A percentile compares a stretch with the other conserved stretches of the same genome.
Conservation (phyloP, 2,113 vertebrate genomes). For the Rana temporaria region DNA sequence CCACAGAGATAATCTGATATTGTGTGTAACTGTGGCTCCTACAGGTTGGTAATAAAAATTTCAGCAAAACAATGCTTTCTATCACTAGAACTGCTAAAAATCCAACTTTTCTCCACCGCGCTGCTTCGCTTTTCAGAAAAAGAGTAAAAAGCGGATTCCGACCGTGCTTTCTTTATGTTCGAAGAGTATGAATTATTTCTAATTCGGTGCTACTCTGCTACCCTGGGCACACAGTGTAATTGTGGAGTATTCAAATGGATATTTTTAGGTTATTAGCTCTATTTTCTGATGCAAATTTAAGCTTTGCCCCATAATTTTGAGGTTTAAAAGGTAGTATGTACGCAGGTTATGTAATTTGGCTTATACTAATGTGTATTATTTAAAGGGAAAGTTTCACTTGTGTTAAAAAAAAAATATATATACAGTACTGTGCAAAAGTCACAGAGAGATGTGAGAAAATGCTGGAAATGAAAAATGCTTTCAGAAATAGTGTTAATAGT, state of each 20-base stretch:
- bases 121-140: slow-evolving; percentile 16
- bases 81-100: slow-evolving; percentile 39
- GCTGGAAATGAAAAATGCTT: too few species aligned
- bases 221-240: slow-evolving; percentile 32
- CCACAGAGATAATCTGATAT: slow-evolving; percentile 14
- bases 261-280: slow-evolving; percentile 41
- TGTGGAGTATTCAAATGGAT: slow-evolving; percentile 21
- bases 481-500: too few species aligned
- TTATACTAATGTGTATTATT: too few species aligned
- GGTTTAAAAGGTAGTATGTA: background rate
- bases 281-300: slow-evolving; percentile 19
- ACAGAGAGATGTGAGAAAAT: too few species aligned
- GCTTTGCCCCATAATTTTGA: background rate
- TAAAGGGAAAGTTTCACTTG: too few species aligned
- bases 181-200: slow-evolving; percentile 34
- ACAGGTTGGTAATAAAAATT: slow-evolving; percentile 23
- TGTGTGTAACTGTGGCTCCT: background rate
- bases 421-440: too few species aligned
- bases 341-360: too few species aligned
- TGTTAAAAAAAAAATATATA: too few species aligned
- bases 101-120: background rate
- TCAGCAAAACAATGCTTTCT: slow-evolving; percentile 50
- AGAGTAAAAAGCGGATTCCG: slow-evolving; percentile 24
- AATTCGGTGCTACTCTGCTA: slow-evolving; percentile 17
- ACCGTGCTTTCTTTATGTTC: slow-evolving; percentile 14